phyloP scores from a whole-genome alignment of 2,113 vertebrate species.

The Alosa alosa region DNA sequence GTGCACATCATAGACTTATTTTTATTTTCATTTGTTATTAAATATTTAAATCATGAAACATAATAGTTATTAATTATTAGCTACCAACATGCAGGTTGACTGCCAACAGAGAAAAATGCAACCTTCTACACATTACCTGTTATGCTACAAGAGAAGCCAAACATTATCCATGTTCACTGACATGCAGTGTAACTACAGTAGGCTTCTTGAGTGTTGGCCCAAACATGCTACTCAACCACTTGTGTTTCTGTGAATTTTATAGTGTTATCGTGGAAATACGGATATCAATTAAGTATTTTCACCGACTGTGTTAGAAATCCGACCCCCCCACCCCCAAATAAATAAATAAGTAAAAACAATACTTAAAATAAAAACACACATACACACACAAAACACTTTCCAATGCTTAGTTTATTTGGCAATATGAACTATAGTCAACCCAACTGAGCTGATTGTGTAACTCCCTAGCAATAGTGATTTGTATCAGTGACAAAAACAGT shows the following conservation, averaged over 20 bases:
- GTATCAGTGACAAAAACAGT: background rate
- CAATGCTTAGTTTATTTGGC: no score
- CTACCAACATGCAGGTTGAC: background rate
- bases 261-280: background rate
- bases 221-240: background rate
- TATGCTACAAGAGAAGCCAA: background rate
- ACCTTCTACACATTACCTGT: background rate
- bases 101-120: background rate
- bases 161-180: background rate
- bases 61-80: background rate
- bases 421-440: background rate
- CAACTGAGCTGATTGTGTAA: background rate
- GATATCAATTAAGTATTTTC: background rate
- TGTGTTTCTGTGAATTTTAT: background rate
- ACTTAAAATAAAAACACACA: background rate
- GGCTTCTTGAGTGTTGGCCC: background rate
- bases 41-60: background rate
- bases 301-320: no score
- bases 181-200: no score
- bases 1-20: background rate
- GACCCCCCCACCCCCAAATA: background rate
- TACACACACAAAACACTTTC: background rate
- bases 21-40: background rate
- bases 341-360: background rate
- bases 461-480: background rate